A percentile compares a stretch with the other conserved stretches of the same genome.
These are phyloP conservation scores for Dryas iulia DNA, from an alignment of 1,140 invertebrate species.

Conservation along the genomic window DNA sequence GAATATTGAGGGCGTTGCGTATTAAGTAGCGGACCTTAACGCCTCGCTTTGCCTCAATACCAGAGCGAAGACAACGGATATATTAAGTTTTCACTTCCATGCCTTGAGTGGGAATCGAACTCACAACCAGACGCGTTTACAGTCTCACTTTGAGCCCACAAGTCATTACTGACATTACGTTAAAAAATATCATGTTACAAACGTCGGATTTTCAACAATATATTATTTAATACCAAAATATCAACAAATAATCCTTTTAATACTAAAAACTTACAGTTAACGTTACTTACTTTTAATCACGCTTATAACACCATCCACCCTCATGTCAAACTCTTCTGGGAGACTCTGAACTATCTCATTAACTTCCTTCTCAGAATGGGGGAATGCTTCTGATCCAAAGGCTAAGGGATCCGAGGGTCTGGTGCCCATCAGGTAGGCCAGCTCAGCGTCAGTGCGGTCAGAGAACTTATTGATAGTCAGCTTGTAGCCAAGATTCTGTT, in stretches of 20 bases:
- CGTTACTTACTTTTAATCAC: slow-evolving; percentile 90
- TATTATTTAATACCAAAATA: no score
- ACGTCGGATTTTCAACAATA: neutral
- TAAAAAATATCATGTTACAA: neutral
- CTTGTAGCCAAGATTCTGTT: slow-evolving; percentile 50
- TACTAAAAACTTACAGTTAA: no score
- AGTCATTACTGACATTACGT: no score
- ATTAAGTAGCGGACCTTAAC: no score
- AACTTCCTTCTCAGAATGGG: slow-evolving; percentile 74
- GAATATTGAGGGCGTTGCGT: no score
- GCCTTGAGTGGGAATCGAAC: no score
- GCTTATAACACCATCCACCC: slow-evolving; percentile 92
- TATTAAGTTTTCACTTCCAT: no score
- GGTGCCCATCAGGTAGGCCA: slow-evolving; percentile 38
- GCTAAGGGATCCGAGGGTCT: slow-evolving; percentile 41
- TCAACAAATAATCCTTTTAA: no score
- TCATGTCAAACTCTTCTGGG: slow-evolving; percentile 90
- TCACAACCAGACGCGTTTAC: no score
- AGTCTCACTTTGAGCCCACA: no score
- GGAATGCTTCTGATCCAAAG: slow-evolving; percentile 85
- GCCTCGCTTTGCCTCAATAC: no score
- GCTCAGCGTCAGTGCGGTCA: slow-evolving; percentile 46
- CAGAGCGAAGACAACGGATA: no score
- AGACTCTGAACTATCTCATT: slow-evolving; percentile 59
- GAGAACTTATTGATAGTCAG: slow-evolving; percentile 55